Conservation (phyloP, 2,888 invertebrate species). For the Epinotia ramella region DNA sequence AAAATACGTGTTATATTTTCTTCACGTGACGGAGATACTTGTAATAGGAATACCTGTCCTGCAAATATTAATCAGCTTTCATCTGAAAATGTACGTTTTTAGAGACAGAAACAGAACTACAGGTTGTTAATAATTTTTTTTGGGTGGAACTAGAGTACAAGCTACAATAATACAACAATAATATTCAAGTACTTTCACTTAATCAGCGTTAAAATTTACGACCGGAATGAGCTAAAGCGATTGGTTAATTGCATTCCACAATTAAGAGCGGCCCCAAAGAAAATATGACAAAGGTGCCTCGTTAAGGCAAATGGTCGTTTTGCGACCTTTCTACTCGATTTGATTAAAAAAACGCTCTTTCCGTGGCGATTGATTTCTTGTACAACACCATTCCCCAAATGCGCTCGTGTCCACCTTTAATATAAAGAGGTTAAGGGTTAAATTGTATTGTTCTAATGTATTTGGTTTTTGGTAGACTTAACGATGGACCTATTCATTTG, state of each 20-base stretch:
- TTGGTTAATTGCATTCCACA: constrained; percentile 69
- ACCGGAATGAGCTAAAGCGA: constrained; percentile 16
- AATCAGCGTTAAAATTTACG: constrained; percentile 13
- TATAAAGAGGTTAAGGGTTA: constrained; percentile 48
- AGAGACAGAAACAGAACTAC: too few relatives aligned
- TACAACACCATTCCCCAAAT: constrained; percentile 62
- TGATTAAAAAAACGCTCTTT: constrained; percentile 78
- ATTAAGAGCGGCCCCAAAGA: constrained; percentile 70
- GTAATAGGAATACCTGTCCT: too few relatives aligned
- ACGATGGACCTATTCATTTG: constrained; percentile 71
- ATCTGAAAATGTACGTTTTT: too few relatives aligned
- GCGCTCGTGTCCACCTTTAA: constrained; percentile 53
- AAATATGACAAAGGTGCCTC: constrained; percentile 81
- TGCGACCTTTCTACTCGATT: constrained; percentile 76
- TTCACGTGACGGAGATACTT: too few relatives aligned
- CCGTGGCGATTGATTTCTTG: constrained; percentile 76
- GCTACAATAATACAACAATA: too few relatives aligned
- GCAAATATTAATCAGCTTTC: too few relatives aligned
- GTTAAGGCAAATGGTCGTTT: constrained; percentile 78
- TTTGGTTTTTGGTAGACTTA: constrained; percentile 53
- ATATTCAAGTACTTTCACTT: background rate
- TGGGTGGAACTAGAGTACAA: too few relatives aligned
- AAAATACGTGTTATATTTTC: too few relatives aligned
- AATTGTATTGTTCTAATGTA: constrained; percentile 44
- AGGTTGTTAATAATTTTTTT: too few relatives aligned